Percentiles rank a stretch among this genome's conserved stretches.
phyloP scores from a whole-genome alignment of 2,888 invertebrate species.

The Drosophila sordidula region DNA sequence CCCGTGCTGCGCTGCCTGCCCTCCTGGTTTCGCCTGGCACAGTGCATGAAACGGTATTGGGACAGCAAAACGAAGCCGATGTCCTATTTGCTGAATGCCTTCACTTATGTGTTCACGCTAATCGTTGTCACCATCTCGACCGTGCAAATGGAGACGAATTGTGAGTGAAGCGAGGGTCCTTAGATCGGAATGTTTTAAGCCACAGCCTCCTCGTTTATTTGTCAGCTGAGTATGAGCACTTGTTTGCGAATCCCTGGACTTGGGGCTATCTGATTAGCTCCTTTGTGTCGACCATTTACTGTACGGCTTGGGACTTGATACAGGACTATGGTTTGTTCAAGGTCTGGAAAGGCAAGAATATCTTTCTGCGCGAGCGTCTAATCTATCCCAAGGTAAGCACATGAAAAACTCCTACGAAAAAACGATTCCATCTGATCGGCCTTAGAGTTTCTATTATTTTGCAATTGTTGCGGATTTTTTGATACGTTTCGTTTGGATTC shows the following conservation, averaged over 20 bases:
- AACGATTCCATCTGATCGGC: conserved; percentile 16
- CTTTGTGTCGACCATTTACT: conserved; percentile 94
- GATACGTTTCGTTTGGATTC: conserved; percentile 95
- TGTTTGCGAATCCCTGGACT: conserved; percentile 91
- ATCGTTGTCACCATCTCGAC: conserved; percentile 93
- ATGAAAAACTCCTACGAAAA: too few species aligned
- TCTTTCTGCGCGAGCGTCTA: conserved; percentile 95
- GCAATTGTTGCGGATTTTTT: conserved; percentile 97
- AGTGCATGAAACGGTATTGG: conserved; percentile 95
- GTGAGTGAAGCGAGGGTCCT: conserved; percentile 72
- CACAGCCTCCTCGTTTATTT: not conserved
- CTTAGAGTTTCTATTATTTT: conserved; percentile 91
- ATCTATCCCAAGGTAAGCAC: conserved; percentile 92
- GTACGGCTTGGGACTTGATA: conserved; percentile 97
- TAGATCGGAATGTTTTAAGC: not conserved
- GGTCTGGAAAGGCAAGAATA: conserved; percentile 93
- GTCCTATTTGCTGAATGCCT: conserved; percentile 97
- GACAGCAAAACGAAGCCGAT: conserved; percentile 93
- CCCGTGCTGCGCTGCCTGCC: conserved; percentile 95
- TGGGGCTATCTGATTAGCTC: conserved; percentile 94
- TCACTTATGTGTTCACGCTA: conserved; percentile 97
- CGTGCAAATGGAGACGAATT: conserved; percentile 81
- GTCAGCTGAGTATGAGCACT: conserved; percentile 86
- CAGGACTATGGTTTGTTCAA: conserved; percentile 99
- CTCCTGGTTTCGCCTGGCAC: conserved; percentile 98